Evolutionary conservation across 2,797 vertebrate genomes (phyloP).

Genomic region (Tauraco hartlaubi): DNA sequence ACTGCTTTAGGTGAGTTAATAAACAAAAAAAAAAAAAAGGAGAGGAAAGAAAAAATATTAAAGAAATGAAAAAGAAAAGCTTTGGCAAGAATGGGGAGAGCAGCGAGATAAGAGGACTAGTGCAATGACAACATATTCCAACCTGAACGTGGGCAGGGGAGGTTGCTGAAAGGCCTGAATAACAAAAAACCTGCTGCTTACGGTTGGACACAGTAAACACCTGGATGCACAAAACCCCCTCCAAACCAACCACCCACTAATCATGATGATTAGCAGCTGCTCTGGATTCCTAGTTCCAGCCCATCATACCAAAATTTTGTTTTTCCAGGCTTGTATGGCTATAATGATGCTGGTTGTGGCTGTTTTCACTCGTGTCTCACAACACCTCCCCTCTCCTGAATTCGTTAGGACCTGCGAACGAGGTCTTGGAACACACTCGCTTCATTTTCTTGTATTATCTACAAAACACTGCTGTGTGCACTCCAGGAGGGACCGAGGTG

Average conservation of each 20-base stretch:
- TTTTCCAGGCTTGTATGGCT: background rate
- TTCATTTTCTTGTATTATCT: background rate
- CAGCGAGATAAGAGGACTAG: background rate
- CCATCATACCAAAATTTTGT: background rate
- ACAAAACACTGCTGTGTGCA: background rate
- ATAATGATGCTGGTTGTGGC: background rate
- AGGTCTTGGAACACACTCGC: background rate
- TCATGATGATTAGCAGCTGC: background rate
- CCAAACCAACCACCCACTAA: background rate
- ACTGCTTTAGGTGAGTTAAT: background rate
- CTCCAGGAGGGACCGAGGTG: background rate
- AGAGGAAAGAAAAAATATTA: background rate
- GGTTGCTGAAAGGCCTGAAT: background rate
- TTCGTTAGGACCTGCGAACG: fast-evolving
- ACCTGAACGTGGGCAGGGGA: fast-evolving
- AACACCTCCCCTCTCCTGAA: background rate
- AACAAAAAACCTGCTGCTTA: background rate
- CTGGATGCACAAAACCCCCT: background rate
- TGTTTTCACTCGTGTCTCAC: background rate
- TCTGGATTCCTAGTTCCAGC: background rate
- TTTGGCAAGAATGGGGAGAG: background rate
- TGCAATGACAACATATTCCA: background rate
- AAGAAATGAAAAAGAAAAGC: background rate
- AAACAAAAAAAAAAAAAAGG: background rate
- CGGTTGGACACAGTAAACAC: background rate